These are phyloP conservation scores for Listronotus bonariensis DNA, from an alignment of 1,140 invertebrate species.

Conservation along the genomic window DNA sequence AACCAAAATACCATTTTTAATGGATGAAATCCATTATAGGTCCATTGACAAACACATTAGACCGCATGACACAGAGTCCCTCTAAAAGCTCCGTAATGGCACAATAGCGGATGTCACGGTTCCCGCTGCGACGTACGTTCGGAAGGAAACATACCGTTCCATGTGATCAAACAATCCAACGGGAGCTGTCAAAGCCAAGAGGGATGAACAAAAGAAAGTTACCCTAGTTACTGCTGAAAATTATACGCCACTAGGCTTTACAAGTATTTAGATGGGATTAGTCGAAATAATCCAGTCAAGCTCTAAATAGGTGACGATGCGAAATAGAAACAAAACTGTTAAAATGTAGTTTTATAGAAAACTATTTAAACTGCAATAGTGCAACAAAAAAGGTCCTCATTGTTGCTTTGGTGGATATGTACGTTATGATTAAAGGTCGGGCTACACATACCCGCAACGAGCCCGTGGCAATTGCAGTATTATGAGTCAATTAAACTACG, in stretches of 20 bases:
- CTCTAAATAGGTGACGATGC: conserved; percentile 12
- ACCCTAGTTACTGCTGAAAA: conserved; percentile 40
- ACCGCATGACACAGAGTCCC: conserved; percentile 25
- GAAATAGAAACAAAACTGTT: no score
- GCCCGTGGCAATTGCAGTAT: no score
- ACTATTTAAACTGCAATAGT: no score
- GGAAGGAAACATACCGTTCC: conserved; percentile 37
- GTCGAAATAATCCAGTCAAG: conserved; percentile 20
- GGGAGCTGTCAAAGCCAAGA: conserved; percentile 41
- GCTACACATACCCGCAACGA: no score
- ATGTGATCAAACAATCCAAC: conserved; percentile 40
- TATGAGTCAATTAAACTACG: no score
- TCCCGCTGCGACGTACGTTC: conserved; percentile 37
- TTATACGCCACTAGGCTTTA: conserved; percentile 41
- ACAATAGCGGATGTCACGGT: conserved; percentile 36
- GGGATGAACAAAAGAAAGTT: conserved; percentile 38
- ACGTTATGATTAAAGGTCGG: no score
- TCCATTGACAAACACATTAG: conserved; percentile 18
- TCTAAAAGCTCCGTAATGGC: conserved; percentile 33
- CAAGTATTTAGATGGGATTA: conserved; percentile 33
- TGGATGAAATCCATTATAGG: neutral
- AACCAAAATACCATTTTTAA: neutral
- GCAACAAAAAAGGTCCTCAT: no score
- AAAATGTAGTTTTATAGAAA: no score
- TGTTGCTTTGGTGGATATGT: no score